A percentile compares a stretch with the other conserved stretches of the same genome.
These are phyloP conservation scores for Entomobrya proxima DNA, from an alignment of 2,888 invertebrate genomes.

Conservation along the genomic window DNA sequence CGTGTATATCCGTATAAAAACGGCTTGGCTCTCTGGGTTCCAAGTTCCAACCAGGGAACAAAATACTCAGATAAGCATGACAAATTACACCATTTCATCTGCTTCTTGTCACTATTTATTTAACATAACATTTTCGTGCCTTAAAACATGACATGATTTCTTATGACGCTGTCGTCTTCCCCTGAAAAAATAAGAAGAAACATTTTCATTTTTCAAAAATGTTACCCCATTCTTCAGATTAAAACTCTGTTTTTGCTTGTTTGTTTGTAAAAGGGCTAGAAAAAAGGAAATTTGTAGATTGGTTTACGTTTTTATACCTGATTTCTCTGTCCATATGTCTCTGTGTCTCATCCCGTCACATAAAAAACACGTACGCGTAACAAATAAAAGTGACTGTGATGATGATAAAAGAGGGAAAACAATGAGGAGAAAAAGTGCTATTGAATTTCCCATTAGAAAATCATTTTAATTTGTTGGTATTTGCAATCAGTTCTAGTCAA, in stretches of 20 bases:
- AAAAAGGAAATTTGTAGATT: not conserved
- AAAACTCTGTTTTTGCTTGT: not conserved
- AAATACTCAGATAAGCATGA: slow-evolving; percentile 65
- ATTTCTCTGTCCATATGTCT: not conserved
- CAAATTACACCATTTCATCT: slow-evolving; percentile 66
- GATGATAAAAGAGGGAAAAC: not conserved
- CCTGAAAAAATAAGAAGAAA: not conserved
- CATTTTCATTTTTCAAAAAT: slow-evolving; percentile 37
- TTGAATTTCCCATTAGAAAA: slow-evolving; percentile 29
- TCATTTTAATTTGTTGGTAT: slow-evolving; percentile 54
- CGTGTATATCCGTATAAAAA: not conserved
- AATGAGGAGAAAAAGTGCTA: not conserved
- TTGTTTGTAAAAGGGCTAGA: slow-evolving; percentile 2
- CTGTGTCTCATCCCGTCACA: not conserved
- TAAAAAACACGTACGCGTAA: not conserved
- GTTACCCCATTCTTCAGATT: slow-evolving; percentile 23
- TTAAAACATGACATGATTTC: slow-evolving; percentile 52
- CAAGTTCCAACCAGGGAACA: slow-evolving; percentile 24
- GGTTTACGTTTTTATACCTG: not conserved
- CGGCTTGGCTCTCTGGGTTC: not conserved
- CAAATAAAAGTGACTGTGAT: slow-evolving; percentile 2
- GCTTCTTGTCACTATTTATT: slow-evolving; percentile 68
- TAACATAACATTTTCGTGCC: slow-evolving; percentile 47
- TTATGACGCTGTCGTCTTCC: slow-evolving; percentile 31
- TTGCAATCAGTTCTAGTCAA: slow-evolving; percentile 53